Percentiles rank a stretch among this genome's conserved stretches.
Evolutionary conservation across 2,888 invertebrate genomes (phyloP).

Genomic region (Oxytorus armatus): DNA sequence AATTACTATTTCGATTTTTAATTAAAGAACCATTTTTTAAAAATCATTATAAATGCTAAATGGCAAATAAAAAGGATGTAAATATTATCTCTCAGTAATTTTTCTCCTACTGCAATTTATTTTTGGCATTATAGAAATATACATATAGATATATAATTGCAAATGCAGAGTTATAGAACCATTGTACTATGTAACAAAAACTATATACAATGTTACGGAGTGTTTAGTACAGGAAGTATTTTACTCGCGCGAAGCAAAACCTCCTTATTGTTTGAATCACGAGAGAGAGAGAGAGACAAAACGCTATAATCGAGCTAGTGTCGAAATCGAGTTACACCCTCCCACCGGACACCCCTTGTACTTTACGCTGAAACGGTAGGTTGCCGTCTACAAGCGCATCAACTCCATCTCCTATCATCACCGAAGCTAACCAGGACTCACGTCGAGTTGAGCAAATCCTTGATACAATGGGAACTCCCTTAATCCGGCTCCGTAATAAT

Average conservation of each 20-base stretch:
- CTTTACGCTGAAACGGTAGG: slow-evolving; percentile 44
- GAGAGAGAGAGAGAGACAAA: slow-evolving; percentile 12
- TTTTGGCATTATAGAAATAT: neutral
- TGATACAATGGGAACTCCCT: slow-evolving; percentile 73
- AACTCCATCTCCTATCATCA: slow-evolving; percentile 53
- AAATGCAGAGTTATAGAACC: neutral
- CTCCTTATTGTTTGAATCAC: slow-evolving; percentile 36
- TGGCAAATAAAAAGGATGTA: too few relatives aligned
- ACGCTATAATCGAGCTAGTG: slow-evolving; percentile 11
- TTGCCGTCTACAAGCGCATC: slow-evolving; percentile 56
- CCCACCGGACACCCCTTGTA: slow-evolving; percentile 38
- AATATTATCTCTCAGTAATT: too few relatives aligned
- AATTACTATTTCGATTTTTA: too few relatives aligned
- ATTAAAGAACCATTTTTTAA: too few relatives aligned
- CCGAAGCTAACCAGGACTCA: slow-evolving; percentile 38
- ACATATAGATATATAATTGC: neutral
- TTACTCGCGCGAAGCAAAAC: slow-evolving; percentile 18
- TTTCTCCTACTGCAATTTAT: too few relatives aligned
- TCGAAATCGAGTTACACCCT: slow-evolving; percentile 46
- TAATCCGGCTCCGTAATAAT: slow-evolving; percentile 77
- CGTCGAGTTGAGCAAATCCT: slow-evolving; percentile 74
- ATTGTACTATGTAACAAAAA: neutral
- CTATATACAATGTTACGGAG: slow-evolving; percentile 8
- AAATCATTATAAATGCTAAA: too few relatives aligned
- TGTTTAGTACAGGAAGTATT: neutral